phyloP scores from a whole-genome alignment of 2,113 vertebrate species.

The Gambusia holbrooki region DNA sequence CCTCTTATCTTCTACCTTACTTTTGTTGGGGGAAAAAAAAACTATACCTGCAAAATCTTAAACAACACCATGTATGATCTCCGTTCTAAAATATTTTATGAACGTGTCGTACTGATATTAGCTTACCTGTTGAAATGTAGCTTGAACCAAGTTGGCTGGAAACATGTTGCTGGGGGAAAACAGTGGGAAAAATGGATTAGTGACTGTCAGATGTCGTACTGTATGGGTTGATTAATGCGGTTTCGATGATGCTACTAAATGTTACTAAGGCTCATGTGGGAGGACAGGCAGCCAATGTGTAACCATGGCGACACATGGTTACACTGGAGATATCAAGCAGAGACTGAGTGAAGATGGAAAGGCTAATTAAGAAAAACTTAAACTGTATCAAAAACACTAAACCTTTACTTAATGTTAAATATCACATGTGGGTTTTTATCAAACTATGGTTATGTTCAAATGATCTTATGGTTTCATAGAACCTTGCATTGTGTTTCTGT shows the following conservation, averaged over 20 bases:
- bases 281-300: background rate
- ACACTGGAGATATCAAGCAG: background rate
- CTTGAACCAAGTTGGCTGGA: slow-evolving; percentile 95
- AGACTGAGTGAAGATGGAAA: too few relatives aligned
- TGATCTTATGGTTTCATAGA: too few relatives aligned
- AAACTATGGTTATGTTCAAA: too few relatives aligned
- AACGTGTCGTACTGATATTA: background rate
- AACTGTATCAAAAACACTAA: too few relatives aligned
- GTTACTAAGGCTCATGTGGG: too few relatives aligned
- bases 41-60: background rate
- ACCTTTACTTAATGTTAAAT: too few relatives aligned
- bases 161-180: slow-evolving; percentile 94
- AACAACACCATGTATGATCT: too few relatives aligned
- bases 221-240: background rate
- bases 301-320: background rate
- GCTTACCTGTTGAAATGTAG: slow-evolving; percentile 95
- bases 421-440: too few relatives aligned
- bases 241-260: background rate
- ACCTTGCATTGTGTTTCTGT: too few relatives aligned
- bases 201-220: background rate
- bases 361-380: too few relatives aligned
- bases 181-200: slow-evolving; percentile 15
- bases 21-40: background rate
- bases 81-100: background rate
- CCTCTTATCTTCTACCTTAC: background rate